Conservation (phyloP, 2,888 invertebrate species). For the Lepidocyrtoides sp. region DNA sequence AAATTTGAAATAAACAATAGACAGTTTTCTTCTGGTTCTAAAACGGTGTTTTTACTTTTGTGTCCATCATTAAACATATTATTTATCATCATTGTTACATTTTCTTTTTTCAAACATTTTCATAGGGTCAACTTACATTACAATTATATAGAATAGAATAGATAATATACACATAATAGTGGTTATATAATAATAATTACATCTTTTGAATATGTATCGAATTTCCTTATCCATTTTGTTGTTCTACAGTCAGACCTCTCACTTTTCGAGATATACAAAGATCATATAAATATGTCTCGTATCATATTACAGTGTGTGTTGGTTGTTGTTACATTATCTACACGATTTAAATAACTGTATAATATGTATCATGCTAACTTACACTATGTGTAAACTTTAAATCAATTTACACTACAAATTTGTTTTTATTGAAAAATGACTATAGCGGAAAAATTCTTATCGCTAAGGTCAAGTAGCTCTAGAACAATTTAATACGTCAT, state of each 20-base stretch:
- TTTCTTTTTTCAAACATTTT: not conserved
- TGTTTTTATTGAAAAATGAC: constrained; percentile 23
- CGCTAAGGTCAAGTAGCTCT: not conserved
- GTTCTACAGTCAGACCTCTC: constrained; percentile 72
- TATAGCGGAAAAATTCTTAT: not conserved
- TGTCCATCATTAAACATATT: constrained; percentile 18
- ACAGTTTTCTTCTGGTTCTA: constrained; percentile 67
- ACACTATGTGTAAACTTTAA: not conserved
- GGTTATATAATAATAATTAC: constrained; percentile 11
- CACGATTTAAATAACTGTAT: too few species aligned
- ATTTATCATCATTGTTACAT: constrained; percentile 49
- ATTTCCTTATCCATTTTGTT: constrained; percentile 25
- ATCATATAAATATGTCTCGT: not conserved
- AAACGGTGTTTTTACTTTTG: constrained; percentile 65
- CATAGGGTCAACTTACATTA: not conserved
- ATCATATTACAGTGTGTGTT: not conserved
- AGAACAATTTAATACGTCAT: not conserved
- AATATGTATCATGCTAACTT: too few species aligned
- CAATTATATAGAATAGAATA: not conserved
- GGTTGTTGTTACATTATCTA: too few species aligned
- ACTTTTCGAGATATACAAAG: constrained; percentile 35
- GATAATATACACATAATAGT: not conserved
- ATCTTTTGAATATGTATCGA: constrained; percentile 60
- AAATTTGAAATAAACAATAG: too few species aligned
- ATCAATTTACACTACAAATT: constrained; percentile 2